These are phyloP conservation scores for Pangasius djambal DNA, from an alignment of 2,797 vertebrate species.

Conservation along the genomic window DNA sequence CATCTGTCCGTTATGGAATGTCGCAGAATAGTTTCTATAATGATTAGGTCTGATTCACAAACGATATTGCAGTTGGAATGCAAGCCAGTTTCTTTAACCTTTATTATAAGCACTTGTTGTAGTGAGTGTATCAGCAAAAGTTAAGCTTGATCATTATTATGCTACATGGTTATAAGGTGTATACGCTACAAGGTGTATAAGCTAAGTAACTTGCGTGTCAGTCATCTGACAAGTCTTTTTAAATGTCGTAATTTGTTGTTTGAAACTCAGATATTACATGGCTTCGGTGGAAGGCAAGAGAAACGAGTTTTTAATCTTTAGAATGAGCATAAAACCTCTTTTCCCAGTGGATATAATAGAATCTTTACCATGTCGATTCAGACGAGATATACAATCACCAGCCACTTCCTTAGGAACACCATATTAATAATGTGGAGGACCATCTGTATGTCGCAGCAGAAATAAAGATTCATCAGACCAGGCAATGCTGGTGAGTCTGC, in stretches of 20 bases:
- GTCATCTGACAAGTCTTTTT: background rate
- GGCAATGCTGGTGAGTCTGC: background rate
- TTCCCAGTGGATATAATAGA: background rate
- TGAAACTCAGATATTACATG: background rate
- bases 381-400: background rate
- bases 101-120: background rate
- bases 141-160: background rate
- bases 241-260: background rate
- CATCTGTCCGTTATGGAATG: background rate
- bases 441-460: background rate
- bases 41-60: background rate
- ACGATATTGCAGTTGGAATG: background rate
- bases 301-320: background rate
- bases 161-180: background rate
- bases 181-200: background rate
- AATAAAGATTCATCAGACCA: background rate
- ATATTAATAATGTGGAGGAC: background rate
- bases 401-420: background rate
- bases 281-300: background rate
- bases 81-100: background rate
- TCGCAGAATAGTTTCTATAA: background rate
- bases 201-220: background rate
- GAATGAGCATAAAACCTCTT: background rate
- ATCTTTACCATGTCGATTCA: background rate
- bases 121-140: background rate